Base-by-base conservation (phyloP, 2,113 vertebrate genomes). In the Ovis aries region DNA sequence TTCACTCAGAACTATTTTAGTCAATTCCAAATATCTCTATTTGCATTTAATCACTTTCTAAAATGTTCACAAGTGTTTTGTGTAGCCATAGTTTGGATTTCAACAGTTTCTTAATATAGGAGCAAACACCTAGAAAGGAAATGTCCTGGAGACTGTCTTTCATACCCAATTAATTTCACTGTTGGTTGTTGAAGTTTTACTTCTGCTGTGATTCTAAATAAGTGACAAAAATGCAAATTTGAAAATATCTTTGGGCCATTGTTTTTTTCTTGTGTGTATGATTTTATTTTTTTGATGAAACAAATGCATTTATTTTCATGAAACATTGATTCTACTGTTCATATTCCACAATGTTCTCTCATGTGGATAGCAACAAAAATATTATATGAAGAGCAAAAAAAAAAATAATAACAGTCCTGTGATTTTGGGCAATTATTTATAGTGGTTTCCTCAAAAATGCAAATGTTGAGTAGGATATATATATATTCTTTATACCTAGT, bases 291-390 rank as follows among this genome's bases (percentile, higher is more conserved):
- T 93, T 88, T 77, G 71, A 90, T 95, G 43, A 95, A 94, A 92
- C 14, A 95, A 90, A n/a, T 81, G 4, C 1, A 91, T 87, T 97
- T 95, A 45, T 91, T 90, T 95, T 92, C 45, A 62, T 81, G 48
- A 94, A 95, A 91, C 48, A 91, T 40, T 88, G 17, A 25, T n/a
- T 95, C 95, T 89, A 64, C 19, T 94, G 15, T 55, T 93, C 33
- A 33, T 71, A 88, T 67, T 14, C 86, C 55, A 67, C 1, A 3
- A 57, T 57, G 5, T 33, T 64, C 15, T 91, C 8, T 89, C 25
- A 74, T 59, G 17, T 93, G 45, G 23, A 67, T n/a, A 40, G 21
- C 67, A 74, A 74, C 67, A 74, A 25, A 40, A 25, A 31, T 31
- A 80, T 48, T 80, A 45, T 48, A 31, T 50, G 77, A 80, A 80